Base-by-base conservation (phyloP, 2,113 vertebrate genomes). In the Python bivittatus region DNA sequence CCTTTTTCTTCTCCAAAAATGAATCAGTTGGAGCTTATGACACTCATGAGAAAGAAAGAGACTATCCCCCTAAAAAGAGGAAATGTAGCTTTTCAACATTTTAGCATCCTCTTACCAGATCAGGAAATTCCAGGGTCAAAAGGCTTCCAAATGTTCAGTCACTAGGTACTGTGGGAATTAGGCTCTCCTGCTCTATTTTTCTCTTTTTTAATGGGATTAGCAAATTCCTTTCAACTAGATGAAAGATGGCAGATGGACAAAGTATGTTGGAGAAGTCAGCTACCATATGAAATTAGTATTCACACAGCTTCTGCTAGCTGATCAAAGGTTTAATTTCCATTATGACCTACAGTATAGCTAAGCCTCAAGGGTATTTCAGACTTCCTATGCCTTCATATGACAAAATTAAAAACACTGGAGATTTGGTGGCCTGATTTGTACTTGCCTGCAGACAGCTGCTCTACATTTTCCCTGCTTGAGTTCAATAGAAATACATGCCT, bases 231-330 rank as follows among this genome's bases (percentile, higher is more conserved):
- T 89, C 60, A 92, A 87, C 83, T 58, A 87, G 86, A 92, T 86
- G 88, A 92, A 92, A 92, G 93, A 87, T n/a, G 20, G 61, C 88
- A 84, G 83, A 86, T 93, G 88, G 91, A 87, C 84, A 68, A 86
- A 93, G n/a, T 86, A 90, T 90, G 54, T n/a, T 60, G 54, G 61
- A 90, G 57, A 93, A 90, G 42, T 88, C 54, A 52, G 33, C 54
- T 64, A 85, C 84, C 0, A 0, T 0, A 0, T 25, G 23, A 92
- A 92, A 90, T 93, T 33, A 1, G 48, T 61, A 6, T 92, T 93
- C 79, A n/a, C 53, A 84, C 79, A 92, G 8, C 88, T 60, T 88
- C 93, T 56, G 23, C 64, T 87, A 94, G 85, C 22, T 38, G 90
- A 91, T 52, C 68, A 89, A 68, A 92, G 86, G 11, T 38, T 89